Conservation (phyloP, 2,797 vertebrate genomes). For the Hozukius guyotensis region DNA sequence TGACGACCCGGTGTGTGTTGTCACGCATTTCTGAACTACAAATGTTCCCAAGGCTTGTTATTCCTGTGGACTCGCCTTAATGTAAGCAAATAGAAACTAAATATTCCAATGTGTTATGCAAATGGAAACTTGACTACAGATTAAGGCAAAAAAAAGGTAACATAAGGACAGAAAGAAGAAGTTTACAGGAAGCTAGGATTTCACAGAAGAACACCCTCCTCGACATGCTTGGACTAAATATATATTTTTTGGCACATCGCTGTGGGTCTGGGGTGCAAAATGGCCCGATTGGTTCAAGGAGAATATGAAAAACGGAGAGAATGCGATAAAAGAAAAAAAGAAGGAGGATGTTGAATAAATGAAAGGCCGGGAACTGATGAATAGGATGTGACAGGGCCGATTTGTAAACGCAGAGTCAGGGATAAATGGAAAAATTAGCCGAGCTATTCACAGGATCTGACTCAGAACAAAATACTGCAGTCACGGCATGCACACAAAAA, state of each 20-base stretch:
- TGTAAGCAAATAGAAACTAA: constrained; percentile 38
- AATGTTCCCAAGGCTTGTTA: constrained; percentile 30
- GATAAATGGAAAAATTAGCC: constrained; percentile 68
- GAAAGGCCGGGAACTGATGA: constrained; percentile 58
- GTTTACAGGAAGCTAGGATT: background rate
- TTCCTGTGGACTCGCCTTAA: constrained; percentile 20
- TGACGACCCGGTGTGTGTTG: constrained; percentile 38
- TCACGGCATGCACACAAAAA: constrained; percentile 35
- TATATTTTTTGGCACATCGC: background rate
- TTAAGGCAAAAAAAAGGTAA: background rate
- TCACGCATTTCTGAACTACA: constrained; percentile 33
- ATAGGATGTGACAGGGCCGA: constrained; percentile 68
- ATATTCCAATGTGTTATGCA: constrained; percentile 34
- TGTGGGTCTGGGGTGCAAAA: constrained; percentile 10
- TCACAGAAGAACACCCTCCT: background rate
- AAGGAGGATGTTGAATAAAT: constrained; percentile 52
- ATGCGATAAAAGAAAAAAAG: constrained; percentile 20
- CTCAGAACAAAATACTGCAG: constrained; percentile 67
- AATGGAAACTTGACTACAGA: constrained; percentile 8
- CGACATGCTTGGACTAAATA: background rate
- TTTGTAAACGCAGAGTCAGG: constrained; percentile 68
- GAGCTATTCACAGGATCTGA: constrained; percentile 69
- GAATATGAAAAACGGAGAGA: constrained; percentile 17
- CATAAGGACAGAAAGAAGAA: background rate
- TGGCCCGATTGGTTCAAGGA: constrained; percentile 12